Percentiles rank a stretch among this genome's conserved stretches.
Conservation (phyloP, 1,140 invertebrate species). For the Ooceraea biroi region DNA sequence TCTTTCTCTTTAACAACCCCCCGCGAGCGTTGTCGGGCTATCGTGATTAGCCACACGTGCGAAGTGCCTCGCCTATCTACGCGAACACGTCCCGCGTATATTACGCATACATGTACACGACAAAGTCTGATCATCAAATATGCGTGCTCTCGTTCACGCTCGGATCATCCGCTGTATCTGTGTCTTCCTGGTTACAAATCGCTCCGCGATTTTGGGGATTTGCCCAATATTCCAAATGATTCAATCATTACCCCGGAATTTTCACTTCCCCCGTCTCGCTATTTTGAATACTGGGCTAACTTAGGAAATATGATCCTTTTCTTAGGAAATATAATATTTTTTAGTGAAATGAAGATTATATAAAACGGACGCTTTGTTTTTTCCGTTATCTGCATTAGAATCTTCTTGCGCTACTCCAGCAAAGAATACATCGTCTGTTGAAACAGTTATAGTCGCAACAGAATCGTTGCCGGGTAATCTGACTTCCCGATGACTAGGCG, state of each 20-base stretch:
- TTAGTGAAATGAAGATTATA: too few species aligned
- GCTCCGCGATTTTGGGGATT: too few species aligned
- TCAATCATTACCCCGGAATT: too few species aligned
- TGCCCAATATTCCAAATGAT: too few species aligned
- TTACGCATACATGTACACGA: background rate
- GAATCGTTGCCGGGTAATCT: constrained; percentile 28
- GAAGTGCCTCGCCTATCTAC: constrained; percentile 64
- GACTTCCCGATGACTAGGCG: constrained; percentile 17
- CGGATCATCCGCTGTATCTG: background rate
- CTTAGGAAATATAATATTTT: too few species aligned
- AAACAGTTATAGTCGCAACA: background rate
- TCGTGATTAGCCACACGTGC: constrained; percentile 76
- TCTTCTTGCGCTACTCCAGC: too few species aligned
- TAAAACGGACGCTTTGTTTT: too few species aligned
- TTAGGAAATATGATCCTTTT: too few species aligned
- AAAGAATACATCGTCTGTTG: too few species aligned
- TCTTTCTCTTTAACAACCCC: constrained; percentile 26
- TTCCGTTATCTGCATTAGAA: too few species aligned
- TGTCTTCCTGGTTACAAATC: constrained; percentile 41
- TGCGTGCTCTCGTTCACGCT: background rate
- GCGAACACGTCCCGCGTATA: constrained; percentile 6
- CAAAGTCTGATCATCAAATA: constrained; percentile 31
- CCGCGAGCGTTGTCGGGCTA: constrained; percentile 69
- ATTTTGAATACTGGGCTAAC: too few species aligned
- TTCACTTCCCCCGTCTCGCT: too few species aligned